Percentiles rank a stretch among this genome's conserved stretches.
Evolutionary conservation across 2,113 vertebrate genomes (phyloP).

Genomic region (Takifugu flavidus): DNA sequence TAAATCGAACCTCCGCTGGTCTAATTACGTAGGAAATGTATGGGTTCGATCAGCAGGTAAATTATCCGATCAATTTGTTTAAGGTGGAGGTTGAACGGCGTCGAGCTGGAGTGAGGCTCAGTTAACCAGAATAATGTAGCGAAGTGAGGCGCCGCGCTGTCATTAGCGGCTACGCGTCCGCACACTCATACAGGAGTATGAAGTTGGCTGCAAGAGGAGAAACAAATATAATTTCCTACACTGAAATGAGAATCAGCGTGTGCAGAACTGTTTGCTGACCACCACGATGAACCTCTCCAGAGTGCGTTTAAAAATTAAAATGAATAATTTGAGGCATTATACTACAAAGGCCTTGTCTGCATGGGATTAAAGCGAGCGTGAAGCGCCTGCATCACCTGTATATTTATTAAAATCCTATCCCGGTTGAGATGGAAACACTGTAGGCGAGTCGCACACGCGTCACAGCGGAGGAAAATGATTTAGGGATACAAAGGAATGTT

Average conservation of each 20-base stretch:
- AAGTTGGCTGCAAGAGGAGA: not conserved
- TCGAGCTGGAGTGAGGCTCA: not conserved
- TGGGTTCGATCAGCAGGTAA: no score
- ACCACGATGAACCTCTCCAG: slow-evolving; percentile 32
- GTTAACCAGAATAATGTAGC: not conserved
- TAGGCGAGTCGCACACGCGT: slow-evolving; percentile 20
- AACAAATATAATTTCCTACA: no score
- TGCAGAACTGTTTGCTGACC: slow-evolving; percentile 13
- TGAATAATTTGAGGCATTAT: slow-evolving; percentile 23
- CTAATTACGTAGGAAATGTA: not conserved
- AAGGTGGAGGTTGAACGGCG: no score
- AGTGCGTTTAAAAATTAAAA: not conserved
- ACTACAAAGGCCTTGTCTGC: slow-evolving; percentile 22
- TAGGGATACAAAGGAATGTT: not conserved
- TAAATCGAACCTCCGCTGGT: not conserved
- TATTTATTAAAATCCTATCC: not conserved
- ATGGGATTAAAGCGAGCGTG: slow-evolving; percentile 22
- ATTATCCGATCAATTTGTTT: no score
- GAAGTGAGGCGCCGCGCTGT: not conserved
- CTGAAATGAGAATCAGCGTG: no score
- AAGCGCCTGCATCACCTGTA: slow-evolving; percentile 11
- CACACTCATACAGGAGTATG: slow-evolving; percentile 1
- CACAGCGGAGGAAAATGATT: not conserved
- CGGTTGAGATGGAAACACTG: slow-evolving; percentile 6
- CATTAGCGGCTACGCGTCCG: slow-evolving; percentile 8